phyloP scores from a whole-genome alignment of 2,797 vertebrate genomes.

The Malurus leucopterus region DNA sequence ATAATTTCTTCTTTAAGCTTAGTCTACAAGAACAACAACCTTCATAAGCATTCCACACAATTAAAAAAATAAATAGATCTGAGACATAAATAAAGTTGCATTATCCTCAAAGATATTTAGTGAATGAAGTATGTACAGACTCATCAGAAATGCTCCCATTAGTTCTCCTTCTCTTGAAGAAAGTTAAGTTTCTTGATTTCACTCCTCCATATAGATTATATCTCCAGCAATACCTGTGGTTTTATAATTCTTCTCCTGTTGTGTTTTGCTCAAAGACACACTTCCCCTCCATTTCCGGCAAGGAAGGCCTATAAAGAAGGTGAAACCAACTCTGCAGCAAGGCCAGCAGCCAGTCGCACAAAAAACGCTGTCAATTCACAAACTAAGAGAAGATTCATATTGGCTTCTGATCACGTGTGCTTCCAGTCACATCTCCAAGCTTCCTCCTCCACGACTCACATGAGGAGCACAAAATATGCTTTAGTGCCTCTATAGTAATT shows the following conservation, averaged over 20 bases:
- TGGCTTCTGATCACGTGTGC: not conserved
- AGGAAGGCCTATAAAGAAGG: not conserved
- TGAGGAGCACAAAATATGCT: not conserved
- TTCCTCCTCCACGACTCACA: not conserved
- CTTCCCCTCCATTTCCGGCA: slow-evolving; percentile 4
- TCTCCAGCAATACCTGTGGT: not conserved
- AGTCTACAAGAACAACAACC: not conserved
- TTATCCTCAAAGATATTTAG: not conserved
- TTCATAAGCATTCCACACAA: not conserved
- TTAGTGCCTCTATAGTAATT: not conserved
- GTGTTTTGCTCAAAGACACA: not conserved
- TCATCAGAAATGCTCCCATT: not conserved
- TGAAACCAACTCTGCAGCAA: not conserved
- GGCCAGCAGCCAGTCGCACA: not conserved
- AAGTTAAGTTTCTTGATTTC: not conserved
- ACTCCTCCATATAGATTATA: not conserved
- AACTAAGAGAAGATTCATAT: not conserved
- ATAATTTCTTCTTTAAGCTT: not conserved
- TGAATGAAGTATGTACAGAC: not conserved
- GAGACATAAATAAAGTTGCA: not conserved
- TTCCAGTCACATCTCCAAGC: not conserved
- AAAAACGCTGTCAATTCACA: not conserved
- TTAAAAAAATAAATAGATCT: not conserved
- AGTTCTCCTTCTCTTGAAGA: not conserved
- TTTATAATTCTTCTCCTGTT: not conserved